Base-by-base conservation (phyloP, 2,113 vertebrate genomes). In the Pyxicephalus adspersus region DNA sequence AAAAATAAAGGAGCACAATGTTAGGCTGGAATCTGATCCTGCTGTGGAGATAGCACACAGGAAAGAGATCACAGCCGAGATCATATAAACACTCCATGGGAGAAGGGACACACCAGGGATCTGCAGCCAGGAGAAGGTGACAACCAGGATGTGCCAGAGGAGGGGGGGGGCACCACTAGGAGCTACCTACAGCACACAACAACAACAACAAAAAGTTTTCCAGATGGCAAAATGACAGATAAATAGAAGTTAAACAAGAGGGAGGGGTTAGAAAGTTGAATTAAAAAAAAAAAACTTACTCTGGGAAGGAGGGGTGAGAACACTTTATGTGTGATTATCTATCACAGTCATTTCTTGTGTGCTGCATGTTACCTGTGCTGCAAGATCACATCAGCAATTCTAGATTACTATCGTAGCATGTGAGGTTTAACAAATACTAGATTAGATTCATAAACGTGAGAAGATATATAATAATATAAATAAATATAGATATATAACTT, bases 221-320 rank as follows among this genome's bases (percentile, higher is more conserved):
- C 76, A 57, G 20, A 55, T 68, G 76, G 67, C 29, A n/a, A 65
- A 20, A 23, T 64, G 52, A 68, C 52, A 20, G 52, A 60, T 38
- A 58, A 29, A 54, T 68, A 58, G 13, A 66, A 67, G 76, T 67
- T 64, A 54, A 72, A 34, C 22, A 51, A n/a, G 45, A 72, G 68
- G 79, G 60, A 72, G 68, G 79, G 79, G 58, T 81, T 81, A 73
- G 28, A n/a, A 81, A 81, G 79, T 73, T 81, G 68, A 26, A 54
- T 52, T 19, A 6, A 57, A 29, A n/a, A 60, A 45, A 45, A 51
- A 74, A 58, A 74, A 74, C 54, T 74, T 61, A 61, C 57, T 45
- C 54, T 22, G 26, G 28, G 68, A 55, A 55, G 28, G 51, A 77
- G n/a, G 23, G 76, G 76, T 29, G 26, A 31, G n/a, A 19, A 50